Evolutionary conservation across 2,888 invertebrate genomes (phyloP).

Genomic region (Patella depressa): DNA sequence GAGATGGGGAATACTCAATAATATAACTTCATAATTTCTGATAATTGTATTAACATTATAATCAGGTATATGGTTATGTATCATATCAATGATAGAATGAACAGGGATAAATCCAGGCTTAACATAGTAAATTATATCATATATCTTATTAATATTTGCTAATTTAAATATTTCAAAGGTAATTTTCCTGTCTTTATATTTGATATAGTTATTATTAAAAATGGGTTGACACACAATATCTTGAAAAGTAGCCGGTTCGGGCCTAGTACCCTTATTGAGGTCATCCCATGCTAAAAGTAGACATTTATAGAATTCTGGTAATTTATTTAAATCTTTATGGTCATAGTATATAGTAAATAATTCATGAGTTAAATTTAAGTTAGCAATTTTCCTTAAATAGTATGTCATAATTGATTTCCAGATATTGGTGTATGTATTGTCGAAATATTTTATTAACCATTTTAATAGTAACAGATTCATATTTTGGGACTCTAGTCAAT

Average conservation of each 20-base stretch:
- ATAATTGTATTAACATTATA: not conserved
- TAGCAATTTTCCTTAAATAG: not conserved
- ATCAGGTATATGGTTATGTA: not conserved
- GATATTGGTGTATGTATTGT: not conserved
- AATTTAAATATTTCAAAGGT: not conserved
- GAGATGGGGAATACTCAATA: no score
- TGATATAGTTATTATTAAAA: not conserved
- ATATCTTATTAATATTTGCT: not conserved
- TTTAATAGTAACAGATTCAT: not conserved
- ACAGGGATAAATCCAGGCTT: not conserved
- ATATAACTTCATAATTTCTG: not conserved
- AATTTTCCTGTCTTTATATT: not conserved
- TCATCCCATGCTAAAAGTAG: not conserved
- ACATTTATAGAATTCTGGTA: not conserved
- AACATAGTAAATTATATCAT: not conserved
- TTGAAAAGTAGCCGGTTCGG: not conserved
- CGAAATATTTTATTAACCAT: not conserved
- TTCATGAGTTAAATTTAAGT: not conserved
- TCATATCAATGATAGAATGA: not conserved
- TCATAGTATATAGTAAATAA: not conserved
- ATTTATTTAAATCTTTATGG: not conserved
- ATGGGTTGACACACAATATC: not conserved
- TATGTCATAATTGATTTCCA: not conserved
- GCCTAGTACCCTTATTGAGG: not conserved
- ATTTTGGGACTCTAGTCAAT: no score